Evolutionary conservation across 2,113 vertebrate species (phyloP), one percentile per base, ranked within the genome.

Genomic region (Condylura cristata): DNA sequence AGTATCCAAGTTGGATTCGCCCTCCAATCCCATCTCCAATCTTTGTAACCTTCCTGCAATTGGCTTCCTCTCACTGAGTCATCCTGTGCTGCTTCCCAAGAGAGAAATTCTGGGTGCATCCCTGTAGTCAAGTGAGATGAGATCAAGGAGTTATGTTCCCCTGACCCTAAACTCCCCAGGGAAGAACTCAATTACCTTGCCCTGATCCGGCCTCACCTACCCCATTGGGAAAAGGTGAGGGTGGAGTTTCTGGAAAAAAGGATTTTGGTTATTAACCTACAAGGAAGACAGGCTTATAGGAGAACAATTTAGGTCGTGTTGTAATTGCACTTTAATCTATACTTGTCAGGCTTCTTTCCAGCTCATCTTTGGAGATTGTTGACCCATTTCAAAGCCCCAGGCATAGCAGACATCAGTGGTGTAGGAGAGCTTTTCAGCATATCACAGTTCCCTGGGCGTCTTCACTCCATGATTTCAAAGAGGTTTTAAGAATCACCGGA

Each of bases 211-310:
- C 74, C 72, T 85, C 66, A 81, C 72, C 92, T 46, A 37, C 7
- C 44, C 48, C 24, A 51, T 2, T 39, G 32, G 83, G 90, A 46
- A 85, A 89, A 82, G 32, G 68, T 65, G 44, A 91, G 74, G 75
- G 79, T 79, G 48, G 83, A 95, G 44, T 86, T 20, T 30, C 41
- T 63, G 32, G 44, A 91, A 82, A 89, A 58, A 80, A 10, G 39
- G 83, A 91, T 46, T 83, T 91, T 88, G 53, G 41, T 85, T 82
- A 93, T 88, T 86, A 93, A 86, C 39, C n/a, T 90, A 82, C 72
- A 63, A 79, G 63, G 74, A 95, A 90, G 41, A 82, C 39, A 1
- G 10, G 41, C 8, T 82, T 94, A 18, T 72, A 72, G 80, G 53
- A 86, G 41, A 93, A 78, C 53, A 92, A 56, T 82, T 89, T 20